phyloP scores from a whole-genome alignment of 2,113 vertebrate genomes.

The Podiceps cristatus region DNA sequence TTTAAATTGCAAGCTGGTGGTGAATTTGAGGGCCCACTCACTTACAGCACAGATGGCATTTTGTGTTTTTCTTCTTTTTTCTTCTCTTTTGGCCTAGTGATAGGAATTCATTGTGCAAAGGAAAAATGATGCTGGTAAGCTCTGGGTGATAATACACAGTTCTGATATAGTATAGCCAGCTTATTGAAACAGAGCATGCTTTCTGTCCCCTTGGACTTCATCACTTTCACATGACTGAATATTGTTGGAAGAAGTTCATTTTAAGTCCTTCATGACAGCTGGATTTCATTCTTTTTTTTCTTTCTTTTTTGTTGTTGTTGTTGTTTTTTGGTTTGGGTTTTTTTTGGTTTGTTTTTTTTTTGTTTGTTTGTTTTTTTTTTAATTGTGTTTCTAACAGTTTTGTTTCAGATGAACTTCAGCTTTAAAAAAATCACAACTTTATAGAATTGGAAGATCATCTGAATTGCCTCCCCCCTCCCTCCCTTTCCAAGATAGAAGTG shows the following conservation, averaged over 20 bases:
- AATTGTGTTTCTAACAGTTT: background rate
- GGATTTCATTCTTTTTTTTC: background rate
- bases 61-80: background rate
- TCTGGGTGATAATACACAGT: conserved; percentile 2
- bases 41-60: conserved; percentile 38
- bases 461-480: background rate
- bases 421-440: background rate
- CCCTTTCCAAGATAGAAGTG: background rate
- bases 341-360: background rate
- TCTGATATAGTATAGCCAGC: conserved; percentile 7
- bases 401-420: background rate
- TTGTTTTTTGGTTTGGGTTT: too few species aligned
- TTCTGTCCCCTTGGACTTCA: conserved; percentile 7
- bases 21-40: conserved; percentile 53
- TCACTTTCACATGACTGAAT: background rate
- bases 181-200: background rate
- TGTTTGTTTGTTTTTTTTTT: background rate
- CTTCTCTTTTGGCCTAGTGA: background rate
- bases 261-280: background rate
- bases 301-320: too few species aligned
- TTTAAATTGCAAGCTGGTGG: conserved; percentile 29
- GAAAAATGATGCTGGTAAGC: conserved; percentile 33
- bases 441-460: background rate
- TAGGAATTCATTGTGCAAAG: conserved; percentile 43
- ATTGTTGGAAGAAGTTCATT: background rate